Conservation (phyloP, 2,888 invertebrate genomes). For the Gastrophysa polygoni region DNA sequence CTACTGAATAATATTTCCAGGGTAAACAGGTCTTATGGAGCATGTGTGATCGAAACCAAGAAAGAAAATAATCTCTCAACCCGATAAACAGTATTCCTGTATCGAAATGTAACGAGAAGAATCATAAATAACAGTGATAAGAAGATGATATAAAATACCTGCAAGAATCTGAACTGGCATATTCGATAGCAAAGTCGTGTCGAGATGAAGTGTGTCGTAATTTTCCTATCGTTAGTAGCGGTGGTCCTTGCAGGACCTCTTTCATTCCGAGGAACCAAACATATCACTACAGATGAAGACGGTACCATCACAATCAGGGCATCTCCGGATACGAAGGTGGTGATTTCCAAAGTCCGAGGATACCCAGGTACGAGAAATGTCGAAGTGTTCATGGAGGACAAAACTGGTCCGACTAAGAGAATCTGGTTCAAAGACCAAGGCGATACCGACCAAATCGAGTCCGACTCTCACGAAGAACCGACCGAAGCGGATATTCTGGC, state of each 20-base stretch:
- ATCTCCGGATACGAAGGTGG: constrained; percentile 33
- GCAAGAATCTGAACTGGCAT: not conserved
- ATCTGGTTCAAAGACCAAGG: constrained; percentile 37
- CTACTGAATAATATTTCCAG: not conserved
- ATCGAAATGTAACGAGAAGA: too few relatives aligned
- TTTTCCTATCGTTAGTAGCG: constrained; percentile 31
- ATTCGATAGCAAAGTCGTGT: not conserved
- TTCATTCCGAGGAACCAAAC: constrained; percentile 18
- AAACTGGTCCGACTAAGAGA: constrained; percentile 32
- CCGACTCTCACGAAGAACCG: not conserved
- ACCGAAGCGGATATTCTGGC: constrained; percentile 31
- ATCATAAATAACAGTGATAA: not conserved
- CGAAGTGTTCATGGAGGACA: constrained; percentile 37
- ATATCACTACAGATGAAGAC: constrained; percentile 36
- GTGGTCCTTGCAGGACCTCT: constrained; percentile 27
- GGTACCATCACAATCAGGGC: constrained; percentile 39
- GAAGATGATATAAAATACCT: not conserved
- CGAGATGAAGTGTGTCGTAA: constrained; percentile 36
- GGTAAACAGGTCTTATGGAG: not conserved
- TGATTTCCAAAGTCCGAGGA: constrained; percentile 32
- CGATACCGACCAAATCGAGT: constrained; percentile 8
- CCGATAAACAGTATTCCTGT: too few relatives aligned
- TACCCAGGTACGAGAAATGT: constrained; percentile 34
- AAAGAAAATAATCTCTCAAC: not conserved
- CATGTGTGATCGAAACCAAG: not conserved